Base-by-base conservation (phyloP, 2,888 invertebrate species). In the Elmis aenea region DNA sequence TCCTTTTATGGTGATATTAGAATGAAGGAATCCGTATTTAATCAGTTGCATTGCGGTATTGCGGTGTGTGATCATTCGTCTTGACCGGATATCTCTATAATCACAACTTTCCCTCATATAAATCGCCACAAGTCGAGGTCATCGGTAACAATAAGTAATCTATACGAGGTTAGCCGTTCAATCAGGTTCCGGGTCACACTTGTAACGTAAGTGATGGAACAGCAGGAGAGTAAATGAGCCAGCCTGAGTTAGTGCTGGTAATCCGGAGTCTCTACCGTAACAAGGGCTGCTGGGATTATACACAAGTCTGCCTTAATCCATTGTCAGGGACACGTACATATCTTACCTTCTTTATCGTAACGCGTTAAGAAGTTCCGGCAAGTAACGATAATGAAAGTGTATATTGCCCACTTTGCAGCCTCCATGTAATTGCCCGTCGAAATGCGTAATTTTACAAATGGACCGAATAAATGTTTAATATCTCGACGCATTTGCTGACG, bases 381-480 rank as follows among this genome's bases (percentile, higher is more conserved):
- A 45, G 39, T 35, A 43, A 42, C 39, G 44, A 50, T 50, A 50
- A 52, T 51, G 46, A 48, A 51, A 45, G 46, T 46, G 50, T 45
- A 47, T 48, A 52, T 52, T 50, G 46, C 49, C 41, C 46, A 48
- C 46, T 50, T 52, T 44, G 48, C 48, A 47, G 50, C 42, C 41
- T 47, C 46, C 34, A 42, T 41, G 46, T 50, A 52, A 52, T 52
- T 50, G 48, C 48, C 43, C 48, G 49, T 47, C 46, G 50, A 51
- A 51, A 51, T 50, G 49, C 47, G 46, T 48, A 52, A 51, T 51
- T 51, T 52, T 48, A 42, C 46, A 52, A 52, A 52, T 52, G 51
- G 52, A 48, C 46, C 45, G 50, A 46, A 48, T 50, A 51, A 52
- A 52, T 50, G 51, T 51, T n/a, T n/a, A n/a, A 52, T 52, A 52